A percentile compares a stretch with the other conserved stretches of the same genome.
Evolutionary conservation across 92 coral and sea anemone genomes (phyloP).

Genomic region (Umimayanthus chanpuru): DNA sequence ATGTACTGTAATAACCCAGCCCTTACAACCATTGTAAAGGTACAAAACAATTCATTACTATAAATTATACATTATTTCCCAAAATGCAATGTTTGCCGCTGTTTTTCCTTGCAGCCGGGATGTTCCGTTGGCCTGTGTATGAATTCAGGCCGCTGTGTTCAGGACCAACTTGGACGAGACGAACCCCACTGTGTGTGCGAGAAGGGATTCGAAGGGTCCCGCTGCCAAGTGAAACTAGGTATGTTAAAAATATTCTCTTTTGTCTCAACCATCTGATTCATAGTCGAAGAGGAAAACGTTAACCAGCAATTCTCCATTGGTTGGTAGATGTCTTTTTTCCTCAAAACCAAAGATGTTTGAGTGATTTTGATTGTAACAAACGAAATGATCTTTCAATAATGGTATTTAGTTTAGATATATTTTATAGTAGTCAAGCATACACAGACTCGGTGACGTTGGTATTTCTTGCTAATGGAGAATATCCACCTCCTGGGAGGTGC

Average conservation of each 20-base stretch:
- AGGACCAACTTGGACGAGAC: not conserved
- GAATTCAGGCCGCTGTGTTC: not conserved
- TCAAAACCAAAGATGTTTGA: not conserved
- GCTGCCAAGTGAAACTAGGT: not conserved
- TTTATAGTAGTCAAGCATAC: too few species aligned
- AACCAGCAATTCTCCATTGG: not conserved
- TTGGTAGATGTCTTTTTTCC: not conserved
- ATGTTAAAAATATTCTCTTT: not conserved
- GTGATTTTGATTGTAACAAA: not conserved
- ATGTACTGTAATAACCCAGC: too few species aligned
- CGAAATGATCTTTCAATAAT: too few species aligned
- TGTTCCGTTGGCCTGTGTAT: constrained; percentile 15
- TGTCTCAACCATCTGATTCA: not conserved
- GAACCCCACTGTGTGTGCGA: not conserved
- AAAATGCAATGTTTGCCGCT: not conserved
- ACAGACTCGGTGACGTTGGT: too few species aligned
- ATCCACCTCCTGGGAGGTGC: too few species aligned
- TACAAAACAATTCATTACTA: too few species aligned
- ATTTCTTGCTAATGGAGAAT: too few species aligned
- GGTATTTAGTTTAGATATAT: too few species aligned
- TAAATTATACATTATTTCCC: not conserved
- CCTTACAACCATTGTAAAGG: too few species aligned
- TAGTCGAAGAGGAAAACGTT: not conserved
- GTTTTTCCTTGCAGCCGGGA: not conserved
- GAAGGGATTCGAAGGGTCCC: not conserved